Percentiles rank a stretch among this genome's conserved stretches.
Conservation (phyloP, 2,113 vertebrate species). For the Diphyllodes magnificus region DNA sequence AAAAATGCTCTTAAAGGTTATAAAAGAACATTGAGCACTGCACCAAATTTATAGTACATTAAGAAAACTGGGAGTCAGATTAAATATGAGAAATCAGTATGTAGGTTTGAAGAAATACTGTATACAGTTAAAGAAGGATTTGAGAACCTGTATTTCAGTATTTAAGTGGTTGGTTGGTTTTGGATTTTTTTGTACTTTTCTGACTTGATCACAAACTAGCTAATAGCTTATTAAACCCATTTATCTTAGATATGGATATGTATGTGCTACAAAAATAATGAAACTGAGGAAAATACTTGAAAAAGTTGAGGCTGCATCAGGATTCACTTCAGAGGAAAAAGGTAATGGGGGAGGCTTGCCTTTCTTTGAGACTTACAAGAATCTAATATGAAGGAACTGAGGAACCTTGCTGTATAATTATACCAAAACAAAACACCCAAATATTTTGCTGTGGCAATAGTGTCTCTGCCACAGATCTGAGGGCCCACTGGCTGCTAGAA, state of each 20-base stretch:
- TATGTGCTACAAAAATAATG: slow-evolving; percentile 99
- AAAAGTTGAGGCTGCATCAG: slow-evolving; percentile 96
- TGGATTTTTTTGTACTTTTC: background rate
- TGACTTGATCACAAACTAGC: background rate
- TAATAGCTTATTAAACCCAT: slow-evolving; percentile 20
- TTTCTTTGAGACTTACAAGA: background rate
- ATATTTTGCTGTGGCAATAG: background rate
- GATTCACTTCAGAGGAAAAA: slow-evolving; percentile 99
- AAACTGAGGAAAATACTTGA: slow-evolving; percentile 96
- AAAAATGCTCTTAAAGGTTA: background rate
- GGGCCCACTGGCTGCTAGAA: background rate
- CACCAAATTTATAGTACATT: background rate
- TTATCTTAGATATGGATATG: slow-evolving; percentile 89
- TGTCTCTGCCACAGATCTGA: background rate
- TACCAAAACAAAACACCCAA: background rate
- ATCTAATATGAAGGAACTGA: background rate
- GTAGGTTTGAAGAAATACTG: background rate
- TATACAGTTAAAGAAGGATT: background rate
- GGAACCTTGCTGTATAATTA: background rate
- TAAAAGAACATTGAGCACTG: background rate
- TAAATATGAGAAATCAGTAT: background rate
- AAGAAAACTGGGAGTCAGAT: background rate
- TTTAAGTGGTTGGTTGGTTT: background rate
- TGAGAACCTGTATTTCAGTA: background rate
- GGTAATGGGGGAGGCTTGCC: slow-evolving; percentile 67